Base-by-base conservation (phyloP, 2,797 vertebrate genomes). In the Esox masquinongy region DNA sequence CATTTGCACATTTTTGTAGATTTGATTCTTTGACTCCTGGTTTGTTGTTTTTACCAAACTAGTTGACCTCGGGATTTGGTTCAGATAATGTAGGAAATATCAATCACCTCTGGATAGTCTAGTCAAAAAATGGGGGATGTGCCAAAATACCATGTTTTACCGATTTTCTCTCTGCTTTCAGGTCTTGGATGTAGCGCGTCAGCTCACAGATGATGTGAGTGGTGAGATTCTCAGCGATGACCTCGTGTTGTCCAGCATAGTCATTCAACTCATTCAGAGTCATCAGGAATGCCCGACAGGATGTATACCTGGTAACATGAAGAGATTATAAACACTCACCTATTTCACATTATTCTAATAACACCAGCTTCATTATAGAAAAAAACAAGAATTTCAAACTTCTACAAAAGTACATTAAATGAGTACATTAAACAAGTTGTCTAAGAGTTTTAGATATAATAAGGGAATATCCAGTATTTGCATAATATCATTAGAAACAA, bases 101-200 rank as follows among this genome's bases (percentile, higher is more conserved):
- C 15, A 24, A 71, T 29, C 50, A 70, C 26, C 68, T 50, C 68
- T 50, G 68, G n/a, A 29, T 7, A 16, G 43, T 2, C 68, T 49
- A 9, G 24, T 12, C 5, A 47, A 22, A 49, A 22, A 50, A 70
- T 7, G 24, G 43, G 16, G 47, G 15, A 29, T 22, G 43, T 15
- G 15, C 22, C 69, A 8, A 39, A 39, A 39, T 5, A 39, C 36
- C 2, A 47, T 17, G 26, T 34, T 77, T 92, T 93, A 97, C 98
- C 85, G 92, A 93, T 93, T 99, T 99, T 83, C 97, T 95, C 85
- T 99, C 97, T 5, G 96, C 93, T 83, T 99, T 99, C 79, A 99
- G 92, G 76, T 99, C 97, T 88, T 97, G 96, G 11, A 95, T 95
- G 12, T 95, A 98, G 68, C 96, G 95, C 0, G 85, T 87, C 79